Evolutionary conservation across 1,140 invertebrate species (phyloP).

Genomic region (Mya arenaria): DNA sequence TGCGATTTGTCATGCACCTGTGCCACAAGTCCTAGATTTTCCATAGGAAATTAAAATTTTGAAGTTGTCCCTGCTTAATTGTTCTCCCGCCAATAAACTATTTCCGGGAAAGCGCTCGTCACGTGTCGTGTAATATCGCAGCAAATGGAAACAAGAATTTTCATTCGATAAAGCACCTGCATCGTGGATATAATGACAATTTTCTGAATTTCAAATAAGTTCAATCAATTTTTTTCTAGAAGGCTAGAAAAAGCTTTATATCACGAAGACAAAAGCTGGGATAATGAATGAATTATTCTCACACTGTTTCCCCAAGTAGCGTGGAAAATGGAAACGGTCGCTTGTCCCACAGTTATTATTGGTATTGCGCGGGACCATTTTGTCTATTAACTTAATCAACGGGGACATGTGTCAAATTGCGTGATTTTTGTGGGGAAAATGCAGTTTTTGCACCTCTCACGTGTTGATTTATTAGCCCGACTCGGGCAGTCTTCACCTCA

Average conservation of each 20-base stretch:
- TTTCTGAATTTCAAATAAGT: constrained; percentile 28
- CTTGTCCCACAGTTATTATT: constrained; percentile 35
- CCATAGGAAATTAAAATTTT: constrained; percentile 47
- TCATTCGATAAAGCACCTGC: constrained; percentile 49
- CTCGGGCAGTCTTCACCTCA: too few relatives aligned
- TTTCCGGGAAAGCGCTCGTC: constrained; percentile 34
- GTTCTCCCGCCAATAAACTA: constrained; percentile 24
- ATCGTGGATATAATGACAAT: too few relatives aligned
- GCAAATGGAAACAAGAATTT: constrained; percentile 26
- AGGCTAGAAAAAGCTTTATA: too few relatives aligned
- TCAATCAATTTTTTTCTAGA: constrained; percentile 8
- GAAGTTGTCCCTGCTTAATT: constrained; percentile 10
- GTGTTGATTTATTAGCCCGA: too few relatives aligned
- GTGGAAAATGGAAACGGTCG: constrained; percentile 14
- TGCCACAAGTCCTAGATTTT: constrained; percentile 23
- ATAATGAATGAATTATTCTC: constrained; percentile 8
- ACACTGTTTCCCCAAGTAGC: background rate
- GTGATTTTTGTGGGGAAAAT: too few relatives aligned
- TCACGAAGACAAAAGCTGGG: constrained; percentile 26
- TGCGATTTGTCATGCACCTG: constrained; percentile 25
- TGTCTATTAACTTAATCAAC: too few relatives aligned
- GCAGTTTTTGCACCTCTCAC: too few relatives aligned
- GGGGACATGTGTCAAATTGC: too few relatives aligned
- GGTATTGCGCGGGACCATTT: too few relatives aligned
- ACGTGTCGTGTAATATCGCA: constrained; percentile 7